Conservation (phyloP, 2,797 vertebrate genomes). For the Thunnus albacares region DNA sequence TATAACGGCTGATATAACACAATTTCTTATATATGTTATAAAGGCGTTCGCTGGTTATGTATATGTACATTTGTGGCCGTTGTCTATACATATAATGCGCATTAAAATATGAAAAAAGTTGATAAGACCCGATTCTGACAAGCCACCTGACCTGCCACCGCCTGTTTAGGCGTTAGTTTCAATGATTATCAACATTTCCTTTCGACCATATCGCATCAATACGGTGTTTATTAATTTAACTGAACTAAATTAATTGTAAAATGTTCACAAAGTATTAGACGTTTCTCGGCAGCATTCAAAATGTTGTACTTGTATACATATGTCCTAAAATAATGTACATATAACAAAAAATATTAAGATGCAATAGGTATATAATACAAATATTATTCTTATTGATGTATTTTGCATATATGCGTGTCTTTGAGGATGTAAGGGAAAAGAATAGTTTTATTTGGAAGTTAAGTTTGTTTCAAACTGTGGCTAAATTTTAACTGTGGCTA, state of each 20-base stretch:
- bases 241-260: constrained; percentile 40
- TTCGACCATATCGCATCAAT: neutral
- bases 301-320: constrained; percentile 64
- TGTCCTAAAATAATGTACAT: constrained; percentile 77
- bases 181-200: neutral
- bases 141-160: constrained; percentile 24
- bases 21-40: fast-evolving
- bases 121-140: neutral
- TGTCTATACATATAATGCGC: fast-evolving
- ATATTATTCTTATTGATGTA: constrained; percentile 77
- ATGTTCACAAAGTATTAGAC: constrained; percentile 49
- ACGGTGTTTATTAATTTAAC: too few species aligned
- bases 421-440: constrained; percentile 65
- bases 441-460: constrained; percentile 64
- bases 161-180: neutral
- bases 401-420: constrained; percentile 88
- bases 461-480: constrained; percentile 4
- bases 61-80: fast-evolving
- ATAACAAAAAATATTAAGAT: constrained; percentile 73
- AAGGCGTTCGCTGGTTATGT: fast-evolving
- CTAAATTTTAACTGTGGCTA: too few species aligned
- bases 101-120: neutral
- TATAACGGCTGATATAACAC: neutral
- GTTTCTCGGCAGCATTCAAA: constrained; percentile 56
- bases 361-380: constrained; percentile 81